Base-by-base conservation (phyloP, 2,797 vertebrate species). In the Hyperoplus lanceolatus region DNA sequence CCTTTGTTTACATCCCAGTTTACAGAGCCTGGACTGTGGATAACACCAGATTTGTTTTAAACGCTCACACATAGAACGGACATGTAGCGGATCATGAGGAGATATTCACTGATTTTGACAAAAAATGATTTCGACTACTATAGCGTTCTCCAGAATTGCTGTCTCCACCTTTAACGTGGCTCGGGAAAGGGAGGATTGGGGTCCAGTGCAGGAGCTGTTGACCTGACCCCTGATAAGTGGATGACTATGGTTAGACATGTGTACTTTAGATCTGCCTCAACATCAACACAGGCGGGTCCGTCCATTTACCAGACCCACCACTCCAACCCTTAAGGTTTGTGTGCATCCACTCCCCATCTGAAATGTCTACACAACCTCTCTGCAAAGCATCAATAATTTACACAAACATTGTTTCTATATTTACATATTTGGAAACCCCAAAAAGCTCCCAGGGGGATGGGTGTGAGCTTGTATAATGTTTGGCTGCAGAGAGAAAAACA, bases 361-460 rank as follows among this genome's bases (percentile, higher is more conserved):
- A 79, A 79, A 86, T 55, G 73, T 86, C 79, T 81, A 75, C 76
- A 85, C 76, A 85, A 55, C 58, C 70, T 78, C 73, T 69, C 62
- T 53, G 61, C 73, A 36, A 48, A 86, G 57, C 11, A 88, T 90
- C 63, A 84, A 88, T 88, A 84, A 85, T 88, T 90, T 41, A 90
- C 57, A 66, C 64, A 90, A 50, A 66, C 64, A 13, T 80, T 58
- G 57, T 71, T 87, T 83, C 82, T 85, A 70, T 90, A 85, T 87
- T 89, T 86, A 87, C 56, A 69, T 85, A 29, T 87, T 86, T 18
- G 61, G 51, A 86, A 82, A 82, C 73, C 80, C 79, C 74, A 78
- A 72, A 29, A 78, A 59, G 73, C 61, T 79, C 57, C 45, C 8
- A 10, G 51, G 13, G 41, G 49, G 29, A 29, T 51, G 49, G 3